Conservation (phyloP, 2,888 invertebrate species). For the Acleris sparsana region DNA sequence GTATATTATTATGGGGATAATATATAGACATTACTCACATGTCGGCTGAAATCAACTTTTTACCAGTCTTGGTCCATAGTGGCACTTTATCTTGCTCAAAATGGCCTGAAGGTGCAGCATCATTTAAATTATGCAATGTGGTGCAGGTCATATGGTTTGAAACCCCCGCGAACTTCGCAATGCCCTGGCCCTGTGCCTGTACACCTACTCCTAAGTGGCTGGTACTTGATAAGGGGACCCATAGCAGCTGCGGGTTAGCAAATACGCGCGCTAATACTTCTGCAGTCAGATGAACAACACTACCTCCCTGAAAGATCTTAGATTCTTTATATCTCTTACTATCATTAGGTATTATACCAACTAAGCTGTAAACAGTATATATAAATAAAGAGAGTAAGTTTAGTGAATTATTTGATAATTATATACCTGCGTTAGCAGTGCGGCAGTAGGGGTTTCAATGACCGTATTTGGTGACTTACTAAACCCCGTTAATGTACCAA, state of each 20-base stretch:
- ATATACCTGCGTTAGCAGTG: slow-evolving; percentile 89
- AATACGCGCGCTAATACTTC: slow-evolving; percentile 88
- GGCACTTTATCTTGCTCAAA: slow-evolving; percentile 88
- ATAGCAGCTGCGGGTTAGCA: slow-evolving; percentile 84
- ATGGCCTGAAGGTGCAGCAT: slow-evolving; percentile 86
- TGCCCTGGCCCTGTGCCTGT: slow-evolving; percentile 84
- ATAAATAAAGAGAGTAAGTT: background rate
- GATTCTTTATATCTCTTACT: too few relatives aligned
- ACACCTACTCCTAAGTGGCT: slow-evolving; percentile 86
- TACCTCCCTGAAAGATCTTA: slow-evolving; percentile 91
- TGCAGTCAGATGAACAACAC: slow-evolving; percentile 91
- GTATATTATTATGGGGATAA: background rate
- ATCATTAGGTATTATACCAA: too few relatives aligned
- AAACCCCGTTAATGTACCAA: slow-evolving; percentile 86
- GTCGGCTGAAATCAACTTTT: slow-evolving; percentile 85
- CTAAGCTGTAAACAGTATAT: background rate
- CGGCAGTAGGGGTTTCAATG: slow-evolving; percentile 89
- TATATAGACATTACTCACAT: slow-evolving; percentile 61
- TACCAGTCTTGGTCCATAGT: slow-evolving; percentile 91
- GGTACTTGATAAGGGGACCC: slow-evolving; percentile 88
- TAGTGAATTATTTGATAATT: slow-evolving; percentile 4
- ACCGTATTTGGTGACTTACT: slow-evolving; percentile 78
- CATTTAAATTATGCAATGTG: slow-evolving; percentile 88
- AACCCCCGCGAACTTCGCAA: slow-evolving; percentile 89
- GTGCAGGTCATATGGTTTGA: slow-evolving; percentile 71